Base-by-base conservation (phyloP, 2,113 vertebrate species). In the Amphiprion percula region DNA sequence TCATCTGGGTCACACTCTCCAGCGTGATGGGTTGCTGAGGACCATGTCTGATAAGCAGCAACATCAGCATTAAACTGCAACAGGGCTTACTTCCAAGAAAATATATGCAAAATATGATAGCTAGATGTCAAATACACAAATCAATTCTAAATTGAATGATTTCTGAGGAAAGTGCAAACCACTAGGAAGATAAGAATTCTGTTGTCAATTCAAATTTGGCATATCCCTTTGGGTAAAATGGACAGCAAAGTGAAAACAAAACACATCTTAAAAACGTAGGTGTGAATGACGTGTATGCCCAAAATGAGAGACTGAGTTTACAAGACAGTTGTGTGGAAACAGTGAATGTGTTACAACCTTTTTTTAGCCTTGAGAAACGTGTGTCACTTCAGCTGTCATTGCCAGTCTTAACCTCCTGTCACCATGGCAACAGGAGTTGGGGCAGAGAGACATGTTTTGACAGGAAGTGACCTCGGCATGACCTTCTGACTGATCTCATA, bases 381-480 rank as follows among this genome's bases (percentile, higher is more conserved):
- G 15, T n/a, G 5, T 80, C 72, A 77, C 12, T 21, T 63, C 60
- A 67, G 24, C 73, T 77, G 72, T 80, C 80, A 66, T 4, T 21
- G 47, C 30, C 60, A 47, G 41, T 44, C 41, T 44, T 14, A 44
- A 15, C 41, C 14, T 44, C 0, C 21, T 9, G 33, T 84, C 37
- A 56, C 75, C 68, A 82, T 61, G 62, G 78, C 74, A 84, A 79
- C 37, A 68, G 68, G 49, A 46, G 77, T 28, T 52, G 10, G 60
- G 49, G 53, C 58, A 44, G 56, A 82, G 50, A 58, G 59, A 61
- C 8, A 65, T 79, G 37, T 59, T 10, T 70, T 77, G 84, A 85
- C 71, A 80, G 86, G 71, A 87, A 79, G 65, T 79, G 79, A 79
- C 87, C 82, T 70, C 24, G 11, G 52, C 46, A 4, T 77, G 81